Conservation (phyloP, 1,140 invertebrate species). For the Sycobia sp. region DNA sequence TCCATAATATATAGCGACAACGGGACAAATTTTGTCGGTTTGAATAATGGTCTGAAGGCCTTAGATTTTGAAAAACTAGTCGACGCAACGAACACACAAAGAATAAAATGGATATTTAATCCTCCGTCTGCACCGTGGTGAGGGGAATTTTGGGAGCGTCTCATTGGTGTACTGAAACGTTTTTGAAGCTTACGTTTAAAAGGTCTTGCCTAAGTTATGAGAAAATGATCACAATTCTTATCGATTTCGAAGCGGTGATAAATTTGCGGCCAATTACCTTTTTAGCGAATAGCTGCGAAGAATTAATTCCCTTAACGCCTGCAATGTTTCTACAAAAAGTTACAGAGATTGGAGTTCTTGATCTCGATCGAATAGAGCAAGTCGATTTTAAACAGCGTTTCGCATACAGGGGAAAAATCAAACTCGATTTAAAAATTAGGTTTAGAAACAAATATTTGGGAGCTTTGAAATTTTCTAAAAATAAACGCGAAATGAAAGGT, state of each 20-base stretch:
- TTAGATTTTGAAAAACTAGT: too few species aligned
- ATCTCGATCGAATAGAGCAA: constrained; percentile 36
- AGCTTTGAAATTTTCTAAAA: constrained; percentile 10
- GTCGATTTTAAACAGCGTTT: neutral
- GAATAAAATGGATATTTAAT: constrained; percentile 32
- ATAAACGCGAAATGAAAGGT: neutral
- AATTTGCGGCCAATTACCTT: constrained; percentile 48
- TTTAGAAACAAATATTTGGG: constrained; percentile 42
- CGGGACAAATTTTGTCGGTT: constrained; percentile 39
- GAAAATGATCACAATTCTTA: constrained; percentile 42
- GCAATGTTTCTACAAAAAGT: constrained; percentile 45
- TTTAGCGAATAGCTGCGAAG: constrained; percentile 40
- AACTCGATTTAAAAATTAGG: constrained; percentile 27
- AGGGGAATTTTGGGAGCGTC: constrained; percentile 51
- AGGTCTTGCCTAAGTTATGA: constrained; percentile 39
- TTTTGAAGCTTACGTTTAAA: constrained; percentile 37
- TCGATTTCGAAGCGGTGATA: constrained; percentile 45
- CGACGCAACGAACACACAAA: too few species aligned
- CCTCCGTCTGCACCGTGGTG: constrained; percentile 46
- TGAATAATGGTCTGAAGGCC: too few species aligned
- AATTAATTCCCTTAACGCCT: constrained; percentile 33
- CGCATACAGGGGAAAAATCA: constrained; percentile 19
- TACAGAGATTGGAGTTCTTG: constrained; percentile 34
- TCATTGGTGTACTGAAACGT: constrained; percentile 43
- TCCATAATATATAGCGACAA: too few species aligned